Evolutionary conservation across 2,888 invertebrate genomes (phyloP).

Genomic region (Drosophila peninsularis): DNA sequence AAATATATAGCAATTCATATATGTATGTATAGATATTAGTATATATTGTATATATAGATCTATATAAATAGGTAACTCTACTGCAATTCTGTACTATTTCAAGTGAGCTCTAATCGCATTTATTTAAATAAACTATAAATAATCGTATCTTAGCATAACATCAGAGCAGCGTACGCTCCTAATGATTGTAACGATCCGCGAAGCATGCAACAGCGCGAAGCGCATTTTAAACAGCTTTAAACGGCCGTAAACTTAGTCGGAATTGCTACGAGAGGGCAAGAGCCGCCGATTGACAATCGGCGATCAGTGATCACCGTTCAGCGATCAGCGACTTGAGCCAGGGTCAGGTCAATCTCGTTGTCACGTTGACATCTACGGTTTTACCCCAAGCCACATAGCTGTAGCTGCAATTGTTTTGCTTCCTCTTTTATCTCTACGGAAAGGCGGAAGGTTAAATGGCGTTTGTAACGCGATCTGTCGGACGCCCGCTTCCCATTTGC

Average conservation of each 20-base stretch:
- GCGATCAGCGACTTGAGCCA: conserved; percentile 35
- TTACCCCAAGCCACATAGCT: conserved; percentile 6
- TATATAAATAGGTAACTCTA: too few species aligned
- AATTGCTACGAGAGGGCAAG: conserved; percentile 6
- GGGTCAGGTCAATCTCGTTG: conserved; percentile 21
- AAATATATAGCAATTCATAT: background rate
- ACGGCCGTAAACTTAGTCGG: conserved; percentile 6
- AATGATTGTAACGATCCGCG: conserved; percentile 19
- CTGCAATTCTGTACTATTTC: background rate
- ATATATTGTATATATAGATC: too few species aligned
- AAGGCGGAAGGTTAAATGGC: conserved; percentile 66
- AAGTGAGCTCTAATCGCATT: background rate
- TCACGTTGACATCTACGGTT: conserved; percentile 24
- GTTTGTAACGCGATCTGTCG: conserved; percentile 49
- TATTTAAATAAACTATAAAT: background rate
- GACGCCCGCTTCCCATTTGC: conserved; percentile 34
- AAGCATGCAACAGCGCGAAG: conserved; percentile 8
- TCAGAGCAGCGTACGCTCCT: conserved; percentile 22
- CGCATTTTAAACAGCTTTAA: conserved; percentile 36
- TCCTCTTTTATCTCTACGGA: conserved; percentile 25
- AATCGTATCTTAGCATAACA: conserved; percentile 33
- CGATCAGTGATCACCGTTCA: conserved; percentile 25
- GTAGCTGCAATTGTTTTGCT: conserved; percentile 3
- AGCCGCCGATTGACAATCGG: background rate
- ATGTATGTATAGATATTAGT: too few species aligned